Base-by-base conservation (phyloP, 2,888 invertebrate species). In the Himalopsyche anomala region DNA sequence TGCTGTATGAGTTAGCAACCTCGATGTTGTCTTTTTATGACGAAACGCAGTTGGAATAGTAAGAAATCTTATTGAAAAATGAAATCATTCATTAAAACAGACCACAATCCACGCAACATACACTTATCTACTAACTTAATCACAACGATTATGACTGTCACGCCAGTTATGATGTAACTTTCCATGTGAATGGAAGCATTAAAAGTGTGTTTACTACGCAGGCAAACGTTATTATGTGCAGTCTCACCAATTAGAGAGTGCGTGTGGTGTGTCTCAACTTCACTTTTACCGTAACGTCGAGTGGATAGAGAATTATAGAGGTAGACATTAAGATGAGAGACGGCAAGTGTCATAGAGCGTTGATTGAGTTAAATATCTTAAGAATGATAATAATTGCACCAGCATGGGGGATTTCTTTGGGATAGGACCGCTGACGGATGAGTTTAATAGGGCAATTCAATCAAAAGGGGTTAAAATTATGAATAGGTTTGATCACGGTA, bases 281-380 rank as follows among this genome's bases (percentile, higher is more conserved):
- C n/a, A n/a, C n/a, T 56, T 56, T 56, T 56, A 69, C 28, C n/a
- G 19, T 62, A 62, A 17, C 19, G 69, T 56, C n/a, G 11, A 19
- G 28, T 69, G 69, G 6, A 28, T 69, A 11, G 69, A 69, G 69
- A 69, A 4, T 19, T 69, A 28, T 28, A 62, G 19, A 19, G n/a
- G 36, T 28, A 69, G 69, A 28, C 28, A 8, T 51, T 51, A 15
- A 15, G 51, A 51, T 51, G 15, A 51, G 36, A 38, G 74, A 74
- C 12, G 38, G 12, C 74, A 38, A 74, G 74, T 74, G 74, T 36
- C 19, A 74, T 36, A 74, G 19, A 74, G 74, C 28, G 28, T 74
- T 38, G 74, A 74, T 74, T 74, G 74, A 74, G 74, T 74, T 74
- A 74, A 74, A 36, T 74, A 74, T 62, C 62, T 62, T 62, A 19